Evolutionary conservation across 2,888 invertebrate genomes (phyloP), one percentile per base, ranked within the genome.

Genomic region (Cecidostiba fungosa): DNA sequence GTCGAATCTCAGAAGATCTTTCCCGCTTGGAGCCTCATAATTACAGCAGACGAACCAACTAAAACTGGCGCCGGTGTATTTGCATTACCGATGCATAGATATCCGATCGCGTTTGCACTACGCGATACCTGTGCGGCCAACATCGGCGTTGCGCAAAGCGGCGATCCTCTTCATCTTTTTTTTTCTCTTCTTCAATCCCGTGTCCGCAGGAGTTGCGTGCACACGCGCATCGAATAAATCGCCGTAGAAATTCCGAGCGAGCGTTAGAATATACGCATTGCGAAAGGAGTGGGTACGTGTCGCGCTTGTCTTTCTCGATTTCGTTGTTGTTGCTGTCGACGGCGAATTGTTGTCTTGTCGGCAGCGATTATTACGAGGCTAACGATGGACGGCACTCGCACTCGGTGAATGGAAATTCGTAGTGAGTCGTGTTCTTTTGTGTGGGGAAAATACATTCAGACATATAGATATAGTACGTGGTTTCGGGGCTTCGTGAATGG

Each of bases 81-180:
- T n/a, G 74, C 32, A 29, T 29, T 66, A 10, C 23, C 59, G 19
- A 70, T 59, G 82, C 70, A 54, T 77, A 69, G 77, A 77, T 83
- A 83, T 39, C 8, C 77, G 32, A 83, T 83, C 69, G 43, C 66
- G 36, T 59, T 23, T 29, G 39, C 59, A 26, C 59, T 36, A 43
- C 47, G 76, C 74, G 74, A n/a, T 43, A 43, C 43, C n/a, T n/a
- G n/a, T 10, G 12, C 43, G 43, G 10, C 23, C 6, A 59, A 12
- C 66, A 29, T 59, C 23, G 39, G 23, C 29, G n/a, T 74, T 76
- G 50, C 69, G 76, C 32, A 82, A 74, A 76, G 32, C 47, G 12
- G n/a, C 39, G 29, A n/a, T n/a, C 70, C 32, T 29, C 32, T n/a
- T 47, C 26, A n/a, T n/a, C n/a, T n/a, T n/a, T n/a, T n/a, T 62